Percentiles rank a stretch among this genome's conserved stretches.
Evolutionary conservation across 2,113 vertebrate species (phyloP).

Genomic region (Peromyscus polionotus): DNA sequence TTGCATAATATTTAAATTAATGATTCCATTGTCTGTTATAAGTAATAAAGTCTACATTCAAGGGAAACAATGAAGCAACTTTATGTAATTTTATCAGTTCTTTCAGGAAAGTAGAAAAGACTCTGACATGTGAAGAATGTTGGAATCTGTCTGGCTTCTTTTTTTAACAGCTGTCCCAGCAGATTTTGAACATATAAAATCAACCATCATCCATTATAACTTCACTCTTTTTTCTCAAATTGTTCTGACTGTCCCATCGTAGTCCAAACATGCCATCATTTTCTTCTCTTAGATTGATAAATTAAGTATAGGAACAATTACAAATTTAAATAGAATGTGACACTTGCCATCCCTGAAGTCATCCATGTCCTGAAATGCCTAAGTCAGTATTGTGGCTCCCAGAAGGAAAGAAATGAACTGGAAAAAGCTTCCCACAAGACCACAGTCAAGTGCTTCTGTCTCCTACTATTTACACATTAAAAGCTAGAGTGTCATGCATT

Average conservation of each 20-base stretch:
- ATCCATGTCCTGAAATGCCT: not conserved
- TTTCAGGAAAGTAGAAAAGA: not conserved
- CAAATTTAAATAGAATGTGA: not conserved
- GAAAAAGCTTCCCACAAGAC: not conserved
- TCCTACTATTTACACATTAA: not conserved
- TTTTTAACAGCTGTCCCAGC: not conserved
- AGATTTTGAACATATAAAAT: not conserved
- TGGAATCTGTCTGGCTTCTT: not conserved
- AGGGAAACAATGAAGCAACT: constrained; percentile 56
- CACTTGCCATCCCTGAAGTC: not conserved
- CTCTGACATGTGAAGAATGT: not conserved
- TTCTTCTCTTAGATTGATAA: not conserved
- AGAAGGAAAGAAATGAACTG: not conserved
- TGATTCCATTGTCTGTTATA: constrained; percentile 18
- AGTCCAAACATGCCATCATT: not conserved
- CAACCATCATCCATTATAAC: not conserved
- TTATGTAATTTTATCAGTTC: constrained; percentile 32
- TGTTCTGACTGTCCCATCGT: not conserved
- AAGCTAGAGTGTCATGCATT: not conserved
- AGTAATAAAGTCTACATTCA: constrained; percentile 12
- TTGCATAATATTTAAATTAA: constrained; percentile 78
- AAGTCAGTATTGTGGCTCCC: not conserved
- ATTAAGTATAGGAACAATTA: not conserved
- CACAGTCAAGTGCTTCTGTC: not conserved
- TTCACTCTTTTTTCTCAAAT: not conserved